Evolutionary conservation across 2,888 invertebrate species (phyloP).

Genomic region (Epistrophe eligans): DNA sequence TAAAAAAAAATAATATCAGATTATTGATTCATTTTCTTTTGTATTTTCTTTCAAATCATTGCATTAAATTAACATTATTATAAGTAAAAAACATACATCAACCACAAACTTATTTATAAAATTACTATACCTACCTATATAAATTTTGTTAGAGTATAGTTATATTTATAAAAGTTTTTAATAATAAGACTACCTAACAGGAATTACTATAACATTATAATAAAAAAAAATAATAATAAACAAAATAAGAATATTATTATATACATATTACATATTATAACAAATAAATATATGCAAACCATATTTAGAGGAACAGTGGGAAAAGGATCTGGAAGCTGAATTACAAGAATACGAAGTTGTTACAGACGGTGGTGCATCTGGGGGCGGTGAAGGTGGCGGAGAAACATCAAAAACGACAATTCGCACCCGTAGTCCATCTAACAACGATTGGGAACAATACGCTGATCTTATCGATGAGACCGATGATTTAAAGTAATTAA

Average conservation of each 20-base stretch:
- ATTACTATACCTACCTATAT: slow-evolving; percentile 56
- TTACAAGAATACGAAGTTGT: slow-evolving; percentile 98
- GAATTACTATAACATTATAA: slow-evolving; percentile 57
- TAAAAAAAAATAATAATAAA: slow-evolving; percentile 8
- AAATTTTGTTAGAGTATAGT: slow-evolving; percentile 63
- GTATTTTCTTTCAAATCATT: slow-evolving; percentile 47
- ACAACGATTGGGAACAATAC: slow-evolving; percentile 84
- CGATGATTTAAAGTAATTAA: slow-evolving; percentile 85
- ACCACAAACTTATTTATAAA: slow-evolving; percentile 62
- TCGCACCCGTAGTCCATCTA: slow-evolving; percentile 82
- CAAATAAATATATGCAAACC: slow-evolving; percentile 72
- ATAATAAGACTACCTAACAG: slow-evolving; percentile 60
- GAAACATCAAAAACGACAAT: slow-evolving; percentile 81
- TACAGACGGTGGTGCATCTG: slow-evolving; percentile 84
- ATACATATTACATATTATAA: slow-evolving; percentile 33
- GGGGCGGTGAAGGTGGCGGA: slow-evolving; percentile 76
- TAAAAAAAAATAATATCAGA: neutral
- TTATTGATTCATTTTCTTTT: slow-evolving; percentile 7
- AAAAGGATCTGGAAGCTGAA: slow-evolving; percentile 97
- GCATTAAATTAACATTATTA: slow-evolving; percentile 55
- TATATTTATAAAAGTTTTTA: slow-evolving; percentile 62
- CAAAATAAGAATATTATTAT: slow-evolving; percentile 36
- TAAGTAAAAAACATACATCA: slow-evolving; percentile 51
- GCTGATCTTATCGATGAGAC: slow-evolving; percentile 84
- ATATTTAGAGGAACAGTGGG: slow-evolving; percentile 93